These are phyloP conservation scores for Meda fulgida DNA, from an alignment of 2,797 vertebrate species.

Conservation along the genomic window DNA sequence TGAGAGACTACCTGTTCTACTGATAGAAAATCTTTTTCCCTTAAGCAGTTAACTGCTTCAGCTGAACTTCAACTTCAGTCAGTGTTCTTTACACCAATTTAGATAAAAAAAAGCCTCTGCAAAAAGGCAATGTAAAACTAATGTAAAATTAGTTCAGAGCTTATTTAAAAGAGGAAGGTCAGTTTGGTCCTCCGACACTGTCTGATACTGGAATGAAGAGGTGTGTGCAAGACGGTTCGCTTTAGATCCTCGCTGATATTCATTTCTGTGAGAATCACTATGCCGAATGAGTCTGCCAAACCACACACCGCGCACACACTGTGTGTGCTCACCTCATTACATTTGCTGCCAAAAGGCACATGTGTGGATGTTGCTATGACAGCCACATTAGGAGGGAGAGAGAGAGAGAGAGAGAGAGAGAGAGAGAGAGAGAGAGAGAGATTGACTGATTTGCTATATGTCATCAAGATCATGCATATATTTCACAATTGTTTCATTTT, in stretches of 20 bases:
- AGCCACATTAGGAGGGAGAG: slow-evolving; percentile 31
- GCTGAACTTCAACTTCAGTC: neutral
- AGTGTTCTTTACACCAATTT: neutral
- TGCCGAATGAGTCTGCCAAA: slow-evolving; percentile 3
- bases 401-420: neutral
- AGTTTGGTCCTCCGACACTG: neutral
- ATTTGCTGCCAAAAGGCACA: slow-evolving; percentile 43
- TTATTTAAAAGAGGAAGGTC: neutral
- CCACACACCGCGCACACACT: slow-evolving; percentile 4
- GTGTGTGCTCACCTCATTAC: slow-evolving; percentile 43
- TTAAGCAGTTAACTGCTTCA: slow-evolving; percentile 1
- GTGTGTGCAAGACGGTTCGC: neutral
- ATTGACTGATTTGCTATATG: slow-evolving; percentile 1
- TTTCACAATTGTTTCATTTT: slow-evolving; percentile 20
- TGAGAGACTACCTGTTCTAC: neutral
- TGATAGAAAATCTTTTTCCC: neutral
- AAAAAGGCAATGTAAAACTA: neutral
- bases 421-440: neutral
- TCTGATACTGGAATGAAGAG: slow-evolving; percentile 25
- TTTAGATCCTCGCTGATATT: slow-evolving; percentile 33
- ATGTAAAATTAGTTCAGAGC: neutral
- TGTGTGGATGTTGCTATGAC: slow-evolving; percentile 51
- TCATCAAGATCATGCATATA: slow-evolving; percentile 28
- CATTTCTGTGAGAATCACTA: neutral
- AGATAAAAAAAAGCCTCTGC: neutral